These are phyloP conservation scores for Passer domesticus DNA, from an alignment of 2,113 vertebrate genomes.

Conservation along the genomic window DNA sequence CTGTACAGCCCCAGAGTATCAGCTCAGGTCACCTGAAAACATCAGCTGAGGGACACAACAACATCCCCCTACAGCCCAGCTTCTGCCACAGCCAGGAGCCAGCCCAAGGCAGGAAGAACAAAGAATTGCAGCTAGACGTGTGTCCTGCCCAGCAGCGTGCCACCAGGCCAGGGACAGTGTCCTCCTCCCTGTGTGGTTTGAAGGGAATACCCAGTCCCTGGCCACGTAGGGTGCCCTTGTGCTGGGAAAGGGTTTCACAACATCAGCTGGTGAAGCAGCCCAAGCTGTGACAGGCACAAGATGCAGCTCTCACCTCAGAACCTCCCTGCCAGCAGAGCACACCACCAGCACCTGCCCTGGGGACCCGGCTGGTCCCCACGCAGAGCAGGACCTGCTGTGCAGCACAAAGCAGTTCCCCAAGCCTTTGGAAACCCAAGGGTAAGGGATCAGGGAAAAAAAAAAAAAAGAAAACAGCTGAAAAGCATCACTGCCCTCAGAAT, in stretches of 20 bases:
- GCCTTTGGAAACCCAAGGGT: neutral
- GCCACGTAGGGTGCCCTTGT: neutral
- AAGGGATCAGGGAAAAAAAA: neutral
- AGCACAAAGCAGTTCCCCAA: neutral
- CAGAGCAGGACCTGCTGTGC: neutral
- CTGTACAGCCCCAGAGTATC: neutral
- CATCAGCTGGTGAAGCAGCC: neutral
- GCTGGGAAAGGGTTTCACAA: neutral
- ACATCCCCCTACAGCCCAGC: neutral
- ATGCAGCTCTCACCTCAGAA: neutral
- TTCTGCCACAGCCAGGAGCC: neutral
- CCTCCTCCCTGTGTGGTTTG: rapidly evolving
- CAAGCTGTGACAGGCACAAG: neutral
- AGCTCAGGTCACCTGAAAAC: neutral
- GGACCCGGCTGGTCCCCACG: rapidly evolving
- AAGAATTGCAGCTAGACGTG: neutral
- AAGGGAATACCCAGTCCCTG: neutral
- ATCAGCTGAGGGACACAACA: rapidly evolving
- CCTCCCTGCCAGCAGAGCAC: neutral
- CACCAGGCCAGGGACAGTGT: rapidly evolving
- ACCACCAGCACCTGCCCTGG: neutral
- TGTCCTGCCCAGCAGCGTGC: neutral
- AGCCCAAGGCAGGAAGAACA: neutral
- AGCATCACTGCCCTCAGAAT: neutral
- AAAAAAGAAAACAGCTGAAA: neutral